Percentiles rank a stretch among this genome's conserved stretches.
phyloP scores from a whole-genome alignment of 2,888 invertebrate genomes.

The Drosophila acutilabella region DNA sequence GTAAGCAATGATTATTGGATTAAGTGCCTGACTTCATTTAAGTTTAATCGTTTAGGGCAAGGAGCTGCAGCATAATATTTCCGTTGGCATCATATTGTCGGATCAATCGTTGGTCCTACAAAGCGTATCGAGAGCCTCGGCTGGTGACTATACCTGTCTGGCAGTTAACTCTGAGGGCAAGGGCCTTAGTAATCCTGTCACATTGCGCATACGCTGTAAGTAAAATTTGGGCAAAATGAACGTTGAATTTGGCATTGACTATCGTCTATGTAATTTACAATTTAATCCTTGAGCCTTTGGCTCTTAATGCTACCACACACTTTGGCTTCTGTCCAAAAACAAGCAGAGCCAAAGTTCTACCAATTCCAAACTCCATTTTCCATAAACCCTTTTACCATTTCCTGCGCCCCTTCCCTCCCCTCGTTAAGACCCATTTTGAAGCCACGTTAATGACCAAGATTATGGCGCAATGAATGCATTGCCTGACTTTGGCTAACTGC shows the following conservation, averaged over 20 bases:
- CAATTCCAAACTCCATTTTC: neutral
- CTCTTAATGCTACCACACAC: conserved; percentile 61
- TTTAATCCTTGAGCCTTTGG: conserved; percentile 79
- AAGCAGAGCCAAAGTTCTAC: conserved; percentile 37
- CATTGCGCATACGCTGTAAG: conserved; percentile 90
- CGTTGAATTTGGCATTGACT: conserved; percentile 68
- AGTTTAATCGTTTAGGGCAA: conserved; percentile 87
- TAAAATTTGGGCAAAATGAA: conserved; percentile 56
- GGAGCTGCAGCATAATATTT: conserved; percentile 93
- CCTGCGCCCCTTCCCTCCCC: neutral
- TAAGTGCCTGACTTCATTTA: conserved; percentile 3
- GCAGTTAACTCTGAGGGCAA: conserved; percentile 94
- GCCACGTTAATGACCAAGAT: conserved; percentile 76
- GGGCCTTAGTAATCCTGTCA: conserved; percentile 90
- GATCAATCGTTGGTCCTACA: conserved; percentile 95
- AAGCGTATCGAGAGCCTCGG: conserved; percentile 91
- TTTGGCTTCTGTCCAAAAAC: conserved; percentile 67
- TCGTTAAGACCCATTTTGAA: neutral
- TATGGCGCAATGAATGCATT: conserved; percentile 79
- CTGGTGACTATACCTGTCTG: conserved; percentile 95
- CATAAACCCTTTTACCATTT: conserved; percentile 8
- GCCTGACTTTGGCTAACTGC: conserved; percentile 69
- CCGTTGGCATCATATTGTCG: conserved; percentile 92
- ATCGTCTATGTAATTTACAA: conserved; percentile 77
- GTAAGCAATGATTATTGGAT: conserved; percentile 87